phyloP scores from a whole-genome alignment of 2,888 invertebrate species.

The Pheosia tremula region DNA sequence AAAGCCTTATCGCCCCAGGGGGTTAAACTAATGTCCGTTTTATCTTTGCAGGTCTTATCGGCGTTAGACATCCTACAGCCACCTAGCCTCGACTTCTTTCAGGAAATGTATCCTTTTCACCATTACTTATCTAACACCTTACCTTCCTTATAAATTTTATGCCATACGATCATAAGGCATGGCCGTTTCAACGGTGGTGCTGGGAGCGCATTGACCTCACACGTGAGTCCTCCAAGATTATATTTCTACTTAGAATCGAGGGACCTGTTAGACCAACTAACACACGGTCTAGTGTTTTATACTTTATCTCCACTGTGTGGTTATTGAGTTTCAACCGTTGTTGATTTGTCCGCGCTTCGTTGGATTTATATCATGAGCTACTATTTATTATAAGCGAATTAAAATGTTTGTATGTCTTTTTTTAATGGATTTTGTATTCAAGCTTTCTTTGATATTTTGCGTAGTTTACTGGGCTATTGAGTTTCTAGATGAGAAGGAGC shows the following conservation, averaged over 20 bases:
- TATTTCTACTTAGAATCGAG: conserved; percentile 47
- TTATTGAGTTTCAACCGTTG: conserved; percentile 53
- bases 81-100: conserved; percentile 99
- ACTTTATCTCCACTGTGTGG: conserved; percentile 40
- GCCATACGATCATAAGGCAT: conserved; percentile 40
- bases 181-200: conserved; percentile 55
- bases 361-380: conserved; percentile 44
- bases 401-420: conserved; percentile 39
- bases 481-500: neutral
- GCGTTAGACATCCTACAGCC: conserved; percentile 99
- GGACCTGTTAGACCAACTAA: conserved; percentile 40
- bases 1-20: conserved; percentile 14
- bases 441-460: conserved; percentile 9
- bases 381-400: conserved; percentile 46
- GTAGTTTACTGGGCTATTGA: conserved; percentile 1
- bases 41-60: conserved; percentile 94
- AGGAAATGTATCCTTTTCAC: conserved; percentile 99
- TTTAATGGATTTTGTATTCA: conserved; percentile 29
- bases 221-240: conserved; percentile 47
- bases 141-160: conserved; percentile 43
- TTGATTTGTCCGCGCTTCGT: conserved; percentile 51
- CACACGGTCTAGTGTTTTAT: conserved; percentile 41
- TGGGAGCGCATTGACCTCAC: conserved; percentile 54
- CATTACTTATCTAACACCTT: conserved; percentile 31
- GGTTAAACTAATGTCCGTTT: conserved; percentile 34